Percentiles rank a stretch among this genome's conserved stretches.
phyloP scores from a whole-genome alignment of 2,888 invertebrate genomes.

The Celastrina argiolus region DNA sequence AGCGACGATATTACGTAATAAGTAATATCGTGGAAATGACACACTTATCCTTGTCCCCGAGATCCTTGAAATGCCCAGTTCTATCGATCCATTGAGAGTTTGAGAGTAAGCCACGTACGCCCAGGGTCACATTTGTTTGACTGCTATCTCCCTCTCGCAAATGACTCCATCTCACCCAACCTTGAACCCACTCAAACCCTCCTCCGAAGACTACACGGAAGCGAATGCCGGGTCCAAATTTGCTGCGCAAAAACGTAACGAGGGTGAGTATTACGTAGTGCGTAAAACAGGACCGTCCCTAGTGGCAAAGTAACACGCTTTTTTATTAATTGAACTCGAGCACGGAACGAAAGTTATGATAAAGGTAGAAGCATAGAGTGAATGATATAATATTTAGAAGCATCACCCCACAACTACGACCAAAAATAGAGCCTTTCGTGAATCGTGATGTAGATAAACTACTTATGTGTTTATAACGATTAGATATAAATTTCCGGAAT shows the following conservation, averaged over 20 bases:
- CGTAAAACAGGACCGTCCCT: neutral
- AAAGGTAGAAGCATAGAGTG: too few species aligned
- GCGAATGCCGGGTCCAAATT: constrained; percentile 2
- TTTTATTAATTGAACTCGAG: neutral
- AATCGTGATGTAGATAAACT: too few species aligned
- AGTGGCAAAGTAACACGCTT: constrained; percentile 1
- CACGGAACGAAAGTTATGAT: neutral
- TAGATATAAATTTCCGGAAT: neutral
- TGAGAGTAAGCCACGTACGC: constrained; percentile 32
- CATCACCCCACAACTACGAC: too few species aligned
- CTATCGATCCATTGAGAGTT: constrained; percentile 36
- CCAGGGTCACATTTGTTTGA: constrained; percentile 41
- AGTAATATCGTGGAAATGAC: too few species aligned
- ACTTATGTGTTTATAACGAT: neutral
- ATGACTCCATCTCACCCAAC: constrained; percentile 35
- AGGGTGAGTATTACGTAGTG: neutral
- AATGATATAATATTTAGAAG: too few species aligned
- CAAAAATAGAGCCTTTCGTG: too few species aligned
- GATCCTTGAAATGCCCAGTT: constrained; percentile 30
- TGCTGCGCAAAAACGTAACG: constrained; percentile 8
- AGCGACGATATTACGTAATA: neutral
- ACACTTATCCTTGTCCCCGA: constrained; percentile 25
- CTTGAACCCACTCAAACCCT: constrained; percentile 42
- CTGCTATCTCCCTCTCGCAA: constrained; percentile 32
- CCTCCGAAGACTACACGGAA: constrained; percentile 37